Percentiles rank a stretch among this genome's conserved stretches.
Conservation (phyloP, 2,113 vertebrate species). For the Motacilla tschutschensis region DNA sequence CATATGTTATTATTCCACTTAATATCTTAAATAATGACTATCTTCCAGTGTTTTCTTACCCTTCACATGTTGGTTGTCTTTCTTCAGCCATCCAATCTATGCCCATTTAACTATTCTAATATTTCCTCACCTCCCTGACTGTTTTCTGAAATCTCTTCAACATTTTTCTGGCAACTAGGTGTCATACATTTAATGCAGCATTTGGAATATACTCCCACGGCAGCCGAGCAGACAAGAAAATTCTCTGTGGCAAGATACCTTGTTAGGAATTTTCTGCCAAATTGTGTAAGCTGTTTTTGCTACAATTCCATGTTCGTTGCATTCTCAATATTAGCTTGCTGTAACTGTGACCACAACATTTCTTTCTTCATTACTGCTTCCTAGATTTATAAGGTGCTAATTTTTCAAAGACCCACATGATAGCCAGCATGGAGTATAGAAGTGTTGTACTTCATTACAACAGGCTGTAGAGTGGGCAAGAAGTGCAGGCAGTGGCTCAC, state of each 20-base stretch:
- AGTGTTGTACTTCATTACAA: background rate
- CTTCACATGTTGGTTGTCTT: background rate
- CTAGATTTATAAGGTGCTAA: background rate
- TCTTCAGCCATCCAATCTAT: background rate
- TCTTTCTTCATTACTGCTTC: background rate
- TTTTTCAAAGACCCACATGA: background rate
- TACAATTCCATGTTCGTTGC: background rate
- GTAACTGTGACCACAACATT: background rate
- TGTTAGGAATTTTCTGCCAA: background rate
- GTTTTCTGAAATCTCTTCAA: background rate
- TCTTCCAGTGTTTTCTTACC: background rate
- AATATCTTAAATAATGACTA: background rate
- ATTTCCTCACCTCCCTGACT: background rate
- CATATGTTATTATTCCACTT: background rate
- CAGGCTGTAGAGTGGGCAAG: accelerated
- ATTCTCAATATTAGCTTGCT: background rate
- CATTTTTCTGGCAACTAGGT: background rate
- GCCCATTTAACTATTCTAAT: background rate
- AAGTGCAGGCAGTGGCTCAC: accelerated
- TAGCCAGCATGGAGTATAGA: accelerated
- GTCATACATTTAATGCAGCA: background rate
- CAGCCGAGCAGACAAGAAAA: background rate
- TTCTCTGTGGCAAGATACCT: background rate
- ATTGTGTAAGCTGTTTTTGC: background rate
- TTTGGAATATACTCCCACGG: background rate